Percentiles rank a stretch among this genome's conserved stretches.
These are phyloP conservation scores for Drosophila monieri DNA, from an alignment of 2,888 invertebrate genomes.

Conservation along the genomic window DNA sequence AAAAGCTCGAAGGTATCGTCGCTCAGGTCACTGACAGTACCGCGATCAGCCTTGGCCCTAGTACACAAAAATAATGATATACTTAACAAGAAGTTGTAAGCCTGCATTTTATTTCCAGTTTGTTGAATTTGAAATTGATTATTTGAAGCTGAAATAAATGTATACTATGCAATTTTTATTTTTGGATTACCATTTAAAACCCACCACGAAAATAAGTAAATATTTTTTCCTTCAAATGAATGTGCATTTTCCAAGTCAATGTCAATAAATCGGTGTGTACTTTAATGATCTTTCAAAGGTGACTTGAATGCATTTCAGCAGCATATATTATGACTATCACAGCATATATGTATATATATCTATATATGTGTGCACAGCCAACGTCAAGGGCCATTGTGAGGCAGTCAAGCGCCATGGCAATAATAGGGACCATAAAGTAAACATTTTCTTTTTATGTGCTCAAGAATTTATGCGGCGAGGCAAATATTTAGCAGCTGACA, in stretches of 20 bases:
- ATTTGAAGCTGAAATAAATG: neutral
- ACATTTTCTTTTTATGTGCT: slow-evolving; percentile 44
- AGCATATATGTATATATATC: neutral
- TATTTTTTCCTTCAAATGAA: neutral
- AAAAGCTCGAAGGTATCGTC: slow-evolving; percentile 60
- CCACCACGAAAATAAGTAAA: neutral
- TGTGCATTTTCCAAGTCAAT: neutral
- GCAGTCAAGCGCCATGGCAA: slow-evolving; percentile 38
- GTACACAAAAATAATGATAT: neutral
- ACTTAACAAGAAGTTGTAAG: neutral
- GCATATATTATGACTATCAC: slow-evolving; percentile 9
- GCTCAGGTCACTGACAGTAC: slow-evolving; percentile 18
- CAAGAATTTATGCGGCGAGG: slow-evolving; percentile 52
- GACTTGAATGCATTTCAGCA: neutral
- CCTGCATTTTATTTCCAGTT: slow-evolving; percentile 8
- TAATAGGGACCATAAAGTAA: slow-evolving; percentile 34
- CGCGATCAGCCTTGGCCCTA: neutral
- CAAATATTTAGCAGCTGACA: slow-evolving; percentile 61
- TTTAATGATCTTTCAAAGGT: slow-evolving; percentile 5
- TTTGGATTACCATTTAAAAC: neutral
- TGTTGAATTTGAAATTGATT: neutral
- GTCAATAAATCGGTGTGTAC: slow-evolving; percentile 15
- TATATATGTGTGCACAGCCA: slow-evolving; percentile 11
- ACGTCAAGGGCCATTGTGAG: slow-evolving; percentile 32
- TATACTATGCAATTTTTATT: neutral